A percentile compares a stretch with the other conserved stretches of the same genome.
Evolutionary conservation across 1,140 invertebrate genomes (phyloP).

Genomic region (Tetraneura akinire): DNA sequence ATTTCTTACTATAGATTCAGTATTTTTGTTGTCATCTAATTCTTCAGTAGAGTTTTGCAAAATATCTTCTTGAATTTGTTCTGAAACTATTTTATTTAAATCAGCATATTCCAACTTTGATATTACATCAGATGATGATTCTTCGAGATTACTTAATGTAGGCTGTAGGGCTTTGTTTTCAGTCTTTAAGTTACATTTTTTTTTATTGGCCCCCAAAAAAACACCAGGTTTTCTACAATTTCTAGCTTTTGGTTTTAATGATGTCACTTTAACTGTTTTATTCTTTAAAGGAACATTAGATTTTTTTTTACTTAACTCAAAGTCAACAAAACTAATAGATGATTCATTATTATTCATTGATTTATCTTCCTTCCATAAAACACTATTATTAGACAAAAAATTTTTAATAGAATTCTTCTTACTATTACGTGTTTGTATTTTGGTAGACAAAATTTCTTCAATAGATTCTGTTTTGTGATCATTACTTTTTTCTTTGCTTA

Average conservation of each 20-base stretch:
- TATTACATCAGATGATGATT: not conserved
- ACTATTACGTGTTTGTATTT: constrained; percentile 36
- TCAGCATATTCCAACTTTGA: not conserved
- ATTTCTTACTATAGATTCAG: not conserved
- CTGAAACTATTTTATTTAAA: not conserved
- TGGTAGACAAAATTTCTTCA: constrained; percentile 16
- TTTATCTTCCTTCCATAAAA: not conserved
- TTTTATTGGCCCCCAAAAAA: constrained; percentile 37
- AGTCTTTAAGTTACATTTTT: constrained; percentile 23
- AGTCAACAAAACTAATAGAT: constrained; percentile 29
- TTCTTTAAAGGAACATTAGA: not conserved
- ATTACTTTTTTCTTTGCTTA: constrained; percentile 11
- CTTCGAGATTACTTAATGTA: not conserved
- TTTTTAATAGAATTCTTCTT: constrained; percentile 12
- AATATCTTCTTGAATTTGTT: not conserved
- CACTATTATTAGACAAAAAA: not conserved
- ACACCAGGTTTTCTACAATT: constrained; percentile 37
- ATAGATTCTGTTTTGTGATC: not conserved
- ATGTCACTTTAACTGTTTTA: constrained; percentile 28
- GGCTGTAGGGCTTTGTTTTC: constrained; percentile 38
- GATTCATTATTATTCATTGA: constrained; percentile 19
- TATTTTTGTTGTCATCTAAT: not conserved
- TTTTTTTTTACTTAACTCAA: constrained; percentile 40
- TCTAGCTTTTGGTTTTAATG: constrained; percentile 35
- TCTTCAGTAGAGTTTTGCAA: not conserved